A percentile compares a stretch with the other conserved stretches of the same genome.
These are phyloP conservation scores for Cervus canadensis DNA, from an alignment of 2,113 vertebrate genomes.

Conservation along the genomic window DNA sequence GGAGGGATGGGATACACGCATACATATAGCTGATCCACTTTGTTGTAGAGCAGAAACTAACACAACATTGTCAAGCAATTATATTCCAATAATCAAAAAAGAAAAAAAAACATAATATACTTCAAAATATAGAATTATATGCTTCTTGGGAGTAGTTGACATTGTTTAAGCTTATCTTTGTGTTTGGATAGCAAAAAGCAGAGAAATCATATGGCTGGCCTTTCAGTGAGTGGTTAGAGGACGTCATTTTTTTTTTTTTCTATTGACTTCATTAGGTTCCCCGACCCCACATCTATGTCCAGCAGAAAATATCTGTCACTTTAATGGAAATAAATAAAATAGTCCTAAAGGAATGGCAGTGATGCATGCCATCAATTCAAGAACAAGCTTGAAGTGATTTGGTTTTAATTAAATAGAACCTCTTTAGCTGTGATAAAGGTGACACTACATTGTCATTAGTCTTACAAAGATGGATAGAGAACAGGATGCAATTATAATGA, in stretches of 20 bases:
- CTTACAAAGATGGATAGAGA: not conserved
- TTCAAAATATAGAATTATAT: not conserved
- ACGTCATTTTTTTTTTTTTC: not conserved
- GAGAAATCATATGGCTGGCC: not conserved
- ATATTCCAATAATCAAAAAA: not conserved
- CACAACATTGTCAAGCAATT: not conserved
- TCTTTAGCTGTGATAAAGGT: slow-evolving; percentile 9
- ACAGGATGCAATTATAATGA: not conserved
- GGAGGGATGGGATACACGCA: not conserved
- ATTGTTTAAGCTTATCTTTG: not conserved
- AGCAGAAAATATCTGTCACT: not conserved
- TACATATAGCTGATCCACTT: not conserved
- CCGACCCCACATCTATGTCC: not conserved
- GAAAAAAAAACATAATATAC: not conserved
- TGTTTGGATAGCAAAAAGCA: not conserved
- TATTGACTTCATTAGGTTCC: not conserved
- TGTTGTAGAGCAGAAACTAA: not conserved
- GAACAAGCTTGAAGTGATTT: slow-evolving; percentile 3
- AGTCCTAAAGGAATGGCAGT: not conserved
- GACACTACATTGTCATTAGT: not conserved
- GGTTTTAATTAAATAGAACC: not conserved
- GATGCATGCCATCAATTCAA: not conserved
- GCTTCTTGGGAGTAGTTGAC: not conserved
- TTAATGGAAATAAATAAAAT: slow-evolving; percentile 48
- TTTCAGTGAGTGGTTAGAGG: not conserved